These are phyloP conservation scores for Meriones unguiculatus DNA, from an alignment of 2,113 vertebrate genomes.

Conservation along the genomic window DNA sequence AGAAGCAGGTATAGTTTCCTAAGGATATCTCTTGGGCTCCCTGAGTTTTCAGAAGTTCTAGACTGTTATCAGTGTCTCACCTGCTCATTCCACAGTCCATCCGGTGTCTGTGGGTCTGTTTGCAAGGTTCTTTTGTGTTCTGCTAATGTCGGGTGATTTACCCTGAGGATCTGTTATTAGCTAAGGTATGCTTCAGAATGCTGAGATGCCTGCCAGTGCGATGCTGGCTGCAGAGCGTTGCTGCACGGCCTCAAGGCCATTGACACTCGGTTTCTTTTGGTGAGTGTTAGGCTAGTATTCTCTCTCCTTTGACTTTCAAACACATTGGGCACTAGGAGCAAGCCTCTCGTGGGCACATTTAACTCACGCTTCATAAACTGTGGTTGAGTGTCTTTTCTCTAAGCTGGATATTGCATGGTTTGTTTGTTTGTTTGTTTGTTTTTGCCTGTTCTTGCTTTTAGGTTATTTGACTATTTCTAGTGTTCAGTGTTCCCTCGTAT, in stretches of 20 bases:
- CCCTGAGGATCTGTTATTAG: background rate
- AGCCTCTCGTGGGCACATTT: background rate
- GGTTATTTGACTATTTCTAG: background rate
- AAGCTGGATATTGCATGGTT: background rate
- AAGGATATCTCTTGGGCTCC: background rate
- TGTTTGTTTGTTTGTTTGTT: background rate
- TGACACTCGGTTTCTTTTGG: background rate
- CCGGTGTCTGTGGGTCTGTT: background rate
- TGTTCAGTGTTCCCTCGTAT: too few species aligned
- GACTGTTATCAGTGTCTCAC: background rate
- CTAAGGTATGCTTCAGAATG: background rate
- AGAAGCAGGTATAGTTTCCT: background rate
- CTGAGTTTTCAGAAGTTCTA: background rate
- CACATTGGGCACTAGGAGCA: background rate
- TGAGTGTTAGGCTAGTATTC: background rate
- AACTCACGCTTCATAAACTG: background rate
- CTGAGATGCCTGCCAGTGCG: background rate
- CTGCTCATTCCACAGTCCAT: background rate
- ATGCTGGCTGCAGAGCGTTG: background rate
- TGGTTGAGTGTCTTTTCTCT: background rate
- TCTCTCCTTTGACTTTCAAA: background rate
- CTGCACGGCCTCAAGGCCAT: background rate
- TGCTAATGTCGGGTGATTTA: constrained; percentile 4
- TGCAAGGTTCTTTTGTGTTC: background rate
- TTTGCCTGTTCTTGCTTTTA: background rate